These are phyloP conservation scores for Brachionus manjavacas DNA, from an alignment of 1,140 invertebrate species.

Conservation along the genomic window DNA sequence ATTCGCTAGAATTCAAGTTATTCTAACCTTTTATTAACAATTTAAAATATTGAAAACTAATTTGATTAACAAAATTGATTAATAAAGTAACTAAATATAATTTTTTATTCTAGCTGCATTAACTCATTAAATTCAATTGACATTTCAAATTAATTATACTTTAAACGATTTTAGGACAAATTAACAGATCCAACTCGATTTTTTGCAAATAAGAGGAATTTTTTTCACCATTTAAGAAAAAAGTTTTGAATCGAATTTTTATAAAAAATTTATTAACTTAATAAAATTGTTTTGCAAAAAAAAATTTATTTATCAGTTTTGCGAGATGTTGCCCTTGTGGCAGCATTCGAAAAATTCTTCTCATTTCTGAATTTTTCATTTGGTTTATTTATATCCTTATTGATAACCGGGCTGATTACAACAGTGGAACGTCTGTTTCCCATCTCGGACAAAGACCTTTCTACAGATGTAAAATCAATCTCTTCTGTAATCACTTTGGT, in stretches of 20 bases:
- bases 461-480: background rate
- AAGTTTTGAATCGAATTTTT: background rate
- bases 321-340: background rate
- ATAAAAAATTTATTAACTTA: background rate
- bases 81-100: too few relatives aligned
- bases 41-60: too few relatives aligned
- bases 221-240: background rate
- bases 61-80: too few relatives aligned
- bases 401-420: background rate
- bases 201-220: background rate
- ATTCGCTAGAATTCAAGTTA: too few relatives aligned
- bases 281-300: background rate
- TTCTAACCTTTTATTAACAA: too few relatives aligned
- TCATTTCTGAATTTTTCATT: constrained; percentile 4
- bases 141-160: too few relatives aligned
- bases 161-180: background rate
- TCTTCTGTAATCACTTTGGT: constrained; percentile 14
- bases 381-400: constrained; percentile 3
- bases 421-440: background rate
- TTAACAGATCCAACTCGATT: background rate
- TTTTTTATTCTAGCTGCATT: too few relatives aligned
- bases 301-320: background rate
- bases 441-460: background rate
- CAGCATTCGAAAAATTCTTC: constrained; percentile 1
- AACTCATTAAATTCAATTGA: too few relatives aligned